These are phyloP conservation scores for Drosophila quasianomalipes DNA, from an alignment of 2,888 invertebrate genomes.

Conservation along the genomic window DNA sequence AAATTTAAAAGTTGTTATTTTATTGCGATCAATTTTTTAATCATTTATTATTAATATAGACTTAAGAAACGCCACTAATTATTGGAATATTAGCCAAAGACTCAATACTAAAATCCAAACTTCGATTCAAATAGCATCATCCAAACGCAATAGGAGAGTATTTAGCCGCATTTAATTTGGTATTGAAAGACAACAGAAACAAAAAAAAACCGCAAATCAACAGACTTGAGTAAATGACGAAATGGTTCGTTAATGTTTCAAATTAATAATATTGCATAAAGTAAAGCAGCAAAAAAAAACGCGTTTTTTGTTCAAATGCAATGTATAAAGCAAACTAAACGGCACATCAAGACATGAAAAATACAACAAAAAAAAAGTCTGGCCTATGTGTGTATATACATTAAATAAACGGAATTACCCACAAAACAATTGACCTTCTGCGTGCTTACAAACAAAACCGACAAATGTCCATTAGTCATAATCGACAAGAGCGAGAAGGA, in stretches of 20 bases:
- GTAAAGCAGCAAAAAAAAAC: constrained; percentile 43
- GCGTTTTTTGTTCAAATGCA: constrained; percentile 57
- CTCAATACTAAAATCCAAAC: background rate
- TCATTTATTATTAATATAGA: background rate
- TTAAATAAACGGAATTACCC: constrained; percentile 72
- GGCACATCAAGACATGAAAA: constrained; percentile 43
- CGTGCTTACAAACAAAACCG: constrained; percentile 67
- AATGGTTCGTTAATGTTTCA: constrained; percentile 74
- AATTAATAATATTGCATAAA: constrained; percentile 71
- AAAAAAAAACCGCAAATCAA: constrained; percentile 42
- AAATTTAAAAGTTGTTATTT: background rate
- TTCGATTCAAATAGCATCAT: background rate
- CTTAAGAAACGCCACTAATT: background rate
- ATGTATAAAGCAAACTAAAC: constrained; percentile 62
- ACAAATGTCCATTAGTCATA: constrained; percentile 75
- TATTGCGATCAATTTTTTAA: background rate
- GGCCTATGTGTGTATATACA: constrained; percentile 11
- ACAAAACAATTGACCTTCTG: constrained; percentile 78
- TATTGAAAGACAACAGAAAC: constrained; percentile 23
- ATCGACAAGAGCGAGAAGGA: constrained; percentile 71
- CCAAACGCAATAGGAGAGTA: background rate
- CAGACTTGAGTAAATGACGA: constrained; percentile 60
- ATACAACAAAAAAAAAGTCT: constrained; percentile 4
- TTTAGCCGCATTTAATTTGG: constrained; percentile 21
- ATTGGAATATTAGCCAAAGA: background rate